Percentiles rank a stretch among this genome's conserved stretches.
Conservation (phyloP, 2,888 invertebrate species). For the Hypercompe scribonia region DNA sequence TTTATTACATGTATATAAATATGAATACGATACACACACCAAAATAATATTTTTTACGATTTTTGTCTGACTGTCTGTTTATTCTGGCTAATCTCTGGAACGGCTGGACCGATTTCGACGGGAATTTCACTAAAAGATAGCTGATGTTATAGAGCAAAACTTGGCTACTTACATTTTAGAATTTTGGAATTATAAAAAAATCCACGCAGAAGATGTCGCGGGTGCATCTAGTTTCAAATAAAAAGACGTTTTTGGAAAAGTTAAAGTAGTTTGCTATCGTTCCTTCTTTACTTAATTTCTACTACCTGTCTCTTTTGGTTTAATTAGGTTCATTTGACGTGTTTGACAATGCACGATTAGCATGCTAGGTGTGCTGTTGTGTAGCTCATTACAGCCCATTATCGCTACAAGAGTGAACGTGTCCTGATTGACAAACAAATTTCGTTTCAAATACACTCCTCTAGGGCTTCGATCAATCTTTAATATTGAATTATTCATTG, state of each 20-base stretch:
- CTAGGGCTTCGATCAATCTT: slow-evolving; percentile 58
- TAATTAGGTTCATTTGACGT: slow-evolving; percentile 66
- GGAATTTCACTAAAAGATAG: too few species aligned
- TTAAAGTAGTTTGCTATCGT: slow-evolving; percentile 10
- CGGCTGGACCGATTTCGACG: too few species aligned
- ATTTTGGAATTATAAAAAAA: too few species aligned
- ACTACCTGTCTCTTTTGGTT: slow-evolving; percentile 54
- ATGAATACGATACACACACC: too few species aligned
- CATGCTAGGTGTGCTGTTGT: slow-evolving; percentile 68
- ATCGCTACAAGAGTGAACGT: slow-evolving; percentile 72
- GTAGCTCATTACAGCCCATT: slow-evolving; percentile 76
- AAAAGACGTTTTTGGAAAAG: slow-evolving; percentile 21
- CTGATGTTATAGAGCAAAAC: too few species aligned
- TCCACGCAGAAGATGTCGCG: too few species aligned
- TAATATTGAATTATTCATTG: slow-evolving; percentile 65
- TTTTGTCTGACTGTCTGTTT: too few species aligned
- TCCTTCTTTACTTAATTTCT: not conserved
- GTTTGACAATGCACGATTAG: slow-evolving; percentile 65
- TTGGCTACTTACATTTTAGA: too few species aligned
- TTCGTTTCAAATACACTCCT: slow-evolving; percentile 63
- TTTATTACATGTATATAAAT: too few species aligned
- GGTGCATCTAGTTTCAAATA: too few species aligned
- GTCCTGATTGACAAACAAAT: slow-evolving; percentile 66
- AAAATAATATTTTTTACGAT: too few species aligned
- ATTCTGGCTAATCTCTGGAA: too few species aligned